Evolutionary conservation across 1,140 invertebrate genomes (phyloP), one percentile per base, ranked within the genome.

Genomic region (Argopecten irradians): DNA sequence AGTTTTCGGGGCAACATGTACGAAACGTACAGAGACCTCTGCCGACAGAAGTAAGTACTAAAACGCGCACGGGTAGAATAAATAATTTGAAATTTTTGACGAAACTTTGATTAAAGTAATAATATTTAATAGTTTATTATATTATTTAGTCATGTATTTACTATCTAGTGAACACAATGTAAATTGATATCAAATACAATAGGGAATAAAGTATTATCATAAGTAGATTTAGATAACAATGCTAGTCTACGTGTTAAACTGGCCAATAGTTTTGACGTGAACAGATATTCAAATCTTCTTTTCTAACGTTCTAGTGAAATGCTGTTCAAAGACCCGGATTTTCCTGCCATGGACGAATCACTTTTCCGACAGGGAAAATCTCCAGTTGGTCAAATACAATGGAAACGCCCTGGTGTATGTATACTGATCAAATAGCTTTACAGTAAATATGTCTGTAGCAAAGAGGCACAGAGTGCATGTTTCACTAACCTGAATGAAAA

Each of bases 331-430:
- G 93, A 94, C 83, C 90, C 91, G 1, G 92, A 91, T 43, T 94
- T 94, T 55, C 93, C 92, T 13, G 91, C 93, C 35, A 88, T 83
- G 22, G 91, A 90, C 36, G 91, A 91, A 86, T 93, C 93, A 5
- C 84, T 94, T 22, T 93, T 92, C 87, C 82, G 86, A 22, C 71
- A 87, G 9, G 82, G 82, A 46, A 90, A 87, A 34, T 87, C 89
- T 16, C 90, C 87, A 85, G 89, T 88, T 33, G 91, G 91, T 36
- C 41, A 82, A 8, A 90, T 94, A 0, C 90, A 92, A 35, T 94
- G 94, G 94, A 93, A 91, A 87, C 84, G 93, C 90, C 93, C 92
- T 34, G 90, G 91, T 87, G 94, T 92, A 91, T 91, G 92, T 36
- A 82, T 11, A 84, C 7, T 34, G 83, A 19, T 84, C 14, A 22